These are phyloP conservation scores for Cyphomyrus discorhynchus DNA, from an alignment of 2,113 vertebrate genomes.

Conservation along the genomic window DNA sequence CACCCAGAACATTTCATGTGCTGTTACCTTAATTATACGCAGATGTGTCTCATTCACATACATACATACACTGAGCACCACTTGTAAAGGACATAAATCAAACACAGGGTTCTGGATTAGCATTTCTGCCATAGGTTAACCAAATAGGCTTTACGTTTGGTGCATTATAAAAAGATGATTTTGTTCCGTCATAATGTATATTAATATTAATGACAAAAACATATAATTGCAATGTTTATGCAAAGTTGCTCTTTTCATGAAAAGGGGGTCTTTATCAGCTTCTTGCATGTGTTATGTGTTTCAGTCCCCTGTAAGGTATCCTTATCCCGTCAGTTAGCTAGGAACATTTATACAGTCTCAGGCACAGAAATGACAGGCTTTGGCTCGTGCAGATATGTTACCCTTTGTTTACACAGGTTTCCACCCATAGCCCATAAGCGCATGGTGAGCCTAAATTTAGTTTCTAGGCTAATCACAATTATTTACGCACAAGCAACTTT, in stretches of 20 bases:
- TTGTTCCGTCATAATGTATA: neutral
- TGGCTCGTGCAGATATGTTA: neutral
- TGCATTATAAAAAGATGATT: neutral
- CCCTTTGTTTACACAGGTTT: neutral
- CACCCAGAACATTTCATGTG: neutral
- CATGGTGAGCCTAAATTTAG: neutral
- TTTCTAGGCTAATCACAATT: neutral
- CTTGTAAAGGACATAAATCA: neutral
- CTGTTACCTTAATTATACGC: neutral
- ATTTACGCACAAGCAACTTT: neutral
- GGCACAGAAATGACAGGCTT: neutral
- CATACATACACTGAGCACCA: neutral
- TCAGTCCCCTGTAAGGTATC: neutral
- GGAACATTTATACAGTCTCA: neutral
- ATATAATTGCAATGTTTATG: neutral
- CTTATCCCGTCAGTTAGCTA: neutral
- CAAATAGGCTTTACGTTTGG: neutral
- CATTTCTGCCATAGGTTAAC: neutral
- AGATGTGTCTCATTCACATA: neutral
- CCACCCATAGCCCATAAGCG: neutral
- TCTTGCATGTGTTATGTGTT: neutral
- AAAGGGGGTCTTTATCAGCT: neutral
- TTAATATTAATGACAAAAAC: neutral
- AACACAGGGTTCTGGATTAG: neutral
- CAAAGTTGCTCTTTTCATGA: neutral